These are phyloP conservation scores for Luscinia megarhynchos DNA, from an alignment of 2,797 vertebrate genomes.

Conservation along the genomic window DNA sequence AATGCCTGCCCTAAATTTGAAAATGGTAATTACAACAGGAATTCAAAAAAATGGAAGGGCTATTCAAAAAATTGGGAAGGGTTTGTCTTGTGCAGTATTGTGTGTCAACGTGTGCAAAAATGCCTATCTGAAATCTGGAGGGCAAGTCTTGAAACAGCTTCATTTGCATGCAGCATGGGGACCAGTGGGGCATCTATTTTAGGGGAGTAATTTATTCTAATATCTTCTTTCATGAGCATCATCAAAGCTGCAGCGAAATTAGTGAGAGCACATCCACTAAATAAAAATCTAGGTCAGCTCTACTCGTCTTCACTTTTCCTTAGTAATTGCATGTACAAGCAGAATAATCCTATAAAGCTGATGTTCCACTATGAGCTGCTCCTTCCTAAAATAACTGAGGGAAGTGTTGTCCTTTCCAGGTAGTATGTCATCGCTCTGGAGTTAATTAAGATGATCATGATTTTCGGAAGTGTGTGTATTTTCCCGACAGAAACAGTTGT, in stretches of 20 bases:
- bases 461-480: constrained; percentile 21
- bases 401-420: background rate
- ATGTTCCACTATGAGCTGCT: background rate
- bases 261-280: constrained; percentile 55
- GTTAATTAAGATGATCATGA: constrained; percentile 1
- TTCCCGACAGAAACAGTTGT: constrained; percentile 11
- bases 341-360: constrained; percentile 61
- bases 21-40: constrained; percentile 34
- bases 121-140: background rate
- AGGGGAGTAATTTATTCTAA: constrained; percentile 60
- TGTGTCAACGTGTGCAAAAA: background rate
- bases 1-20: constrained; percentile 47
- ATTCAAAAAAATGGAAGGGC: constrained; percentile 12
- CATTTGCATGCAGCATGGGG: background rate
- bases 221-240: constrained; percentile 43
- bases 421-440: background rate
- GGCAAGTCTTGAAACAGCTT: constrained; percentile 7
- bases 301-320: constrained; percentile 18
- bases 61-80: background rate
- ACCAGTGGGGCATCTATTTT: constrained; percentile 26
- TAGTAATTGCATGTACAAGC: constrained; percentile 53
- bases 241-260: constrained; percentile 65
- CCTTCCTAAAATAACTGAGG: background rate
- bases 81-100: background rate
- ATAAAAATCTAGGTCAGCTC: constrained; percentile 69